Percentiles rank a stretch among this genome's conserved stretches.
Conservation (phyloP, 2,797 vertebrate species). For the Cheirogaleus major region DNA sequence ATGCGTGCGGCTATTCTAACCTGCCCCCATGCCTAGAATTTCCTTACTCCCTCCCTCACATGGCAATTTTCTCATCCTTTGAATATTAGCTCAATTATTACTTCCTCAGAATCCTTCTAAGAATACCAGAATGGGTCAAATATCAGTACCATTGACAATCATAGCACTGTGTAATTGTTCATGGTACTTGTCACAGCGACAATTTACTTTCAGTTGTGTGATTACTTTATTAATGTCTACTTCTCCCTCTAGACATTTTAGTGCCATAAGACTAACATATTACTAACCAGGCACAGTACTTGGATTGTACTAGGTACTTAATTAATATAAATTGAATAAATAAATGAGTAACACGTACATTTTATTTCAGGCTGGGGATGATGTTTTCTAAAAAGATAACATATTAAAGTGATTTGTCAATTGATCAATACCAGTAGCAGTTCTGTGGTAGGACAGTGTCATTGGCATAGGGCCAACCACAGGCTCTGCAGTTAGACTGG, state of each 20-base stretch:
- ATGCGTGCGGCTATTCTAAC: neutral
- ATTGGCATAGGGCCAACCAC: neutral
- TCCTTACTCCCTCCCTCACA: neutral
- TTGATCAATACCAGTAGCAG: neutral
- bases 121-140: neutral
- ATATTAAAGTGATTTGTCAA: neutral
- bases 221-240: neutral
- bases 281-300: neutral
- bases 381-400: neutral
- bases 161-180: neutral
- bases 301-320: neutral
- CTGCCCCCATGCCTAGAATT: neutral
- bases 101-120: neutral
- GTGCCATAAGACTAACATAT: neutral
- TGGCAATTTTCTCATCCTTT: neutral
- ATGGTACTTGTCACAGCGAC: neutral
- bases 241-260: neutral
- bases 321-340: neutral
- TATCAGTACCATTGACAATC: neutral
- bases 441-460: neutral
- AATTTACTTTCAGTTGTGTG: neutral
- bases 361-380: neutral
- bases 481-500: neutral
- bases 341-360: neutral
- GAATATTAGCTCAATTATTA: neutral